Percentiles rank a stretch among this genome's conserved stretches.
phyloP scores from a whole-genome alignment of 2,797 vertebrate species.

The Spinus pinus region DNA sequence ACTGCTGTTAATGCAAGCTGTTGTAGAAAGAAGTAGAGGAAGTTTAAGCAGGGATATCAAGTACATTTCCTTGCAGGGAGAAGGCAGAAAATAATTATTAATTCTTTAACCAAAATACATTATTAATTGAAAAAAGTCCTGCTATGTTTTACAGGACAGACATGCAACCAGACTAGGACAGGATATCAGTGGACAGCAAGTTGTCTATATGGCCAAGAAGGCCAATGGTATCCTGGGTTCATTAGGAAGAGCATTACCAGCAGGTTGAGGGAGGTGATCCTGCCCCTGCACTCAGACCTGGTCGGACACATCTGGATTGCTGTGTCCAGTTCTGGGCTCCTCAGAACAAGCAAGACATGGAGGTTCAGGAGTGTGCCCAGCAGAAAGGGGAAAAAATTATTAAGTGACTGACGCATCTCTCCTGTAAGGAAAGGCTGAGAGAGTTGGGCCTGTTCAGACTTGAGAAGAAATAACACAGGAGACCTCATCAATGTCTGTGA shows the following conservation, averaged over 20 bases:
- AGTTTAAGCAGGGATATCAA: neutral
- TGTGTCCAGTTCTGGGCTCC: neutral
- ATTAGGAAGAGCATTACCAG: neutral
- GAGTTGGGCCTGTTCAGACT: neutral
- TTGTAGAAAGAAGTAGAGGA: neutral
- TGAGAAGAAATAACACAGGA: neutral
- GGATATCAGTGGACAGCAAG: neutral
- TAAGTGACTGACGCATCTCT: neutral
- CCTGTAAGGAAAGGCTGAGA: neutral
- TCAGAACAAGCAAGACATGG: rapidly evolving
- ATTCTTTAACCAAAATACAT: neutral
- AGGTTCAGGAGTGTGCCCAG: rapidly evolving
- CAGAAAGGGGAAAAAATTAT: neutral
- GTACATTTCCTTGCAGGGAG: neutral
- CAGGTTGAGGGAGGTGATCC: rapidly evolving
- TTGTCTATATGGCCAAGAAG: neutral
- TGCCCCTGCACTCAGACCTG: neutral
- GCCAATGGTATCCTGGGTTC: rapidly evolving
- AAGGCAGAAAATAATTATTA: neutral
- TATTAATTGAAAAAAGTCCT: neutral
- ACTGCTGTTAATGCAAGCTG: neutral
- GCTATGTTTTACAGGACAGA: neutral
- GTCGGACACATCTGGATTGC: too few relatives aligned
- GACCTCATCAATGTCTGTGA: neutral
- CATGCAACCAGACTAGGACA: neutral